Evolutionary conservation across 2,113 vertebrate species (phyloP).

Genomic region (Phylloscopus whistleri): DNA sequence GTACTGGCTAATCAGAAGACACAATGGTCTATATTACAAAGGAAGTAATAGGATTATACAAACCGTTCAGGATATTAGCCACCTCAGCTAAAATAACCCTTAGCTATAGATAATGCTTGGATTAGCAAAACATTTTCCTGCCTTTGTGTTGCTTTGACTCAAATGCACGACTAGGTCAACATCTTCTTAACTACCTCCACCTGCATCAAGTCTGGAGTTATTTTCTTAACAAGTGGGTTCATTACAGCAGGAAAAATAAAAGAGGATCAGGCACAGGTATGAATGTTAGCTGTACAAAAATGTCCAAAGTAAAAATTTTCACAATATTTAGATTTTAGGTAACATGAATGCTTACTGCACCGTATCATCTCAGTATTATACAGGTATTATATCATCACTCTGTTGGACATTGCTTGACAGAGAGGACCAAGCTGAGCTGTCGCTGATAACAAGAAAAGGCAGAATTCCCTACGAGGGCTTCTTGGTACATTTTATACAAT

Average conservation of each 20-base stretch:
- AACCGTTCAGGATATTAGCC: constrained; percentile 45
- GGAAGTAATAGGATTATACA: constrained; percentile 31
- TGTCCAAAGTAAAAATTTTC: neutral
- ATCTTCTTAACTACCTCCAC: constrained; percentile 51
- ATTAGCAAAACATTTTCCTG: constrained; percentile 65
- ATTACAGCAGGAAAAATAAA: neutral
- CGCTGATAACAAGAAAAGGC: neutral
- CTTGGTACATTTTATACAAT: neutral
- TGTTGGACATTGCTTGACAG: neutral
- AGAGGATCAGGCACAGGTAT: neutral
- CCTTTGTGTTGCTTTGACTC: constrained; percentile 67
- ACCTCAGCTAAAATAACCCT: constrained; percentile 48
- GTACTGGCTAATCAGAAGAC: neutral
- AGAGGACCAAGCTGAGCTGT: neutral
- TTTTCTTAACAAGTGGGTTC: neutral
- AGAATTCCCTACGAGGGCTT: neutral
- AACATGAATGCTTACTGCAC: neutral
- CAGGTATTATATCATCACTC: neutral
- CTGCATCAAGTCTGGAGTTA: constrained; percentile 2
- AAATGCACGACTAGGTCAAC: constrained; percentile 65
- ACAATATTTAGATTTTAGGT: neutral
- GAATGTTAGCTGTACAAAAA: neutral
- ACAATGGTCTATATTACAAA: constrained; percentile 6
- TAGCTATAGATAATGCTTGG: constrained; percentile 51
- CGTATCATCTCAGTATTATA: neutral